Evolutionary conservation across 2,113 vertebrate genomes (phyloP).

Genomic region (Argyrosomus japonicus): DNA sequence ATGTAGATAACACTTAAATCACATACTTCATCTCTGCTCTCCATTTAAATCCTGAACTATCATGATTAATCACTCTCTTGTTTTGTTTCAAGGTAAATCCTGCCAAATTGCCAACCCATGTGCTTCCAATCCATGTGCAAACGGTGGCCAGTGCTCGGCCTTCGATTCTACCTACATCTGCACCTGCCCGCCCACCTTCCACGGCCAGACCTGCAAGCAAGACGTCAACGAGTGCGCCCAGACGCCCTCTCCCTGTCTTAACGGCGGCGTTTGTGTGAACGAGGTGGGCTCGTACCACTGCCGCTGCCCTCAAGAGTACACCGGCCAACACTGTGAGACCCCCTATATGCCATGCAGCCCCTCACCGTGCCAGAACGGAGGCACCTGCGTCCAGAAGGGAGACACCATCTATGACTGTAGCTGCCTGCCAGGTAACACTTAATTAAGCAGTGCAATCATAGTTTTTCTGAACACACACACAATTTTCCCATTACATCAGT

Average conservation of each 20-base stretch:
- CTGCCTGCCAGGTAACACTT: conserved; percentile 92
- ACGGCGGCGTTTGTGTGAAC: conserved; percentile 92
- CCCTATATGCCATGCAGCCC: conserved; percentile 96
- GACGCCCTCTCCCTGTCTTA: conserved; percentile 85
- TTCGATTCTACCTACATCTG: conserved; percentile 92
- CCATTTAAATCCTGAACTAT: not conserved
- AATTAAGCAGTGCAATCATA: not conserved
- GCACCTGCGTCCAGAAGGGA: conserved; percentile 95
- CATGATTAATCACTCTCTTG: not conserved
- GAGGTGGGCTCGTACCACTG: conserved; percentile 96
- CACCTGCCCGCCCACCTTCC: conserved; percentile 88
- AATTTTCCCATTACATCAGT: conserved; percentile 38
- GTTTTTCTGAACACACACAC: conserved; percentile 1
- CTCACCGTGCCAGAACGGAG: conserved; percentile 80
- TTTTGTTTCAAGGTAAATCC: conserved; percentile 86
- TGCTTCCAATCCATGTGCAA: conserved; percentile 96
- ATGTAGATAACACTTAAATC: conserved; percentile 12
- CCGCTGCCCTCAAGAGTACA: conserved; percentile 92
- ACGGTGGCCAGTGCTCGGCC: conserved; percentile 92
- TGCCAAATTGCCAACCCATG: conserved; percentile 95
- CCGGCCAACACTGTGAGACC: conserved; percentile 90
- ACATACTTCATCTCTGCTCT: not conserved
- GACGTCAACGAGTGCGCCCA: conserved; percentile 94
- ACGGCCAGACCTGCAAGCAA: conserved; percentile 92
- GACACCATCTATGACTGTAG: conserved; percentile 92